phyloP scores from a whole-genome alignment of 2,888 invertebrate species.

The Andrena flavipes region DNA sequence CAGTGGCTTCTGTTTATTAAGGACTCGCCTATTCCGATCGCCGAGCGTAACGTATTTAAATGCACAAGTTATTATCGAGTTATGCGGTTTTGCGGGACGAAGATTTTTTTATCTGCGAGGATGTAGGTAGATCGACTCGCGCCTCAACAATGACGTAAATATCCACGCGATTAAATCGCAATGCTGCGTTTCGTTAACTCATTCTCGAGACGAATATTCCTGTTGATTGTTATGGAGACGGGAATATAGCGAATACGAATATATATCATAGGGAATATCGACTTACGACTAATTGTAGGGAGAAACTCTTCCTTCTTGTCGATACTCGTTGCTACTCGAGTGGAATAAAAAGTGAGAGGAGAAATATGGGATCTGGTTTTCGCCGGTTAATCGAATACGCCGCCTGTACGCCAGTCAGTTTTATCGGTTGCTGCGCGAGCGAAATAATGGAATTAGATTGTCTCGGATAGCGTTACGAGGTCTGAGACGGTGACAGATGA shows the following conservation, averaged over 20 bases:
- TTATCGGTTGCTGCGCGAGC: constrained; percentile 34
- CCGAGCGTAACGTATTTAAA: constrained; percentile 43
- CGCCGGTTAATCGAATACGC: constrained; percentile 22
- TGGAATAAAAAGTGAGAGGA: no score
- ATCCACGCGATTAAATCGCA: background rate
- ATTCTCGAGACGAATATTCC: background rate
- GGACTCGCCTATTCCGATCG: constrained; percentile 40
- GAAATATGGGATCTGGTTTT: background rate
- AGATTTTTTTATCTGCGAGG: constrained; percentile 30
- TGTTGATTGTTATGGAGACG: no score
- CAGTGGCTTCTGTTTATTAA: constrained; percentile 47
- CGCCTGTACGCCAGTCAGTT: constrained; percentile 5
- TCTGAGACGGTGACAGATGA: constrained; percentile 36
- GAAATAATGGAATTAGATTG: constrained; percentile 60
- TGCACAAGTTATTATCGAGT: constrained; percentile 57
- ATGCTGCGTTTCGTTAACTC: background rate
- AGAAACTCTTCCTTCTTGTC: no score
- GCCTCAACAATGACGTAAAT: background rate
- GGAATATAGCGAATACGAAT: no score
- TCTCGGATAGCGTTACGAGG: constrained; percentile 47
- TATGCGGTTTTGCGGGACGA: constrained; percentile 60
- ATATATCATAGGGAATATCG: no score
- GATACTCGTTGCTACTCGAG: no score
- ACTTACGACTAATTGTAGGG: no score
- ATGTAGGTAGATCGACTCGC: background rate